These are phyloP conservation scores for Anas bernieri DNA, from an alignment of 2,797 vertebrate species.

Conservation along the genomic window DNA sequence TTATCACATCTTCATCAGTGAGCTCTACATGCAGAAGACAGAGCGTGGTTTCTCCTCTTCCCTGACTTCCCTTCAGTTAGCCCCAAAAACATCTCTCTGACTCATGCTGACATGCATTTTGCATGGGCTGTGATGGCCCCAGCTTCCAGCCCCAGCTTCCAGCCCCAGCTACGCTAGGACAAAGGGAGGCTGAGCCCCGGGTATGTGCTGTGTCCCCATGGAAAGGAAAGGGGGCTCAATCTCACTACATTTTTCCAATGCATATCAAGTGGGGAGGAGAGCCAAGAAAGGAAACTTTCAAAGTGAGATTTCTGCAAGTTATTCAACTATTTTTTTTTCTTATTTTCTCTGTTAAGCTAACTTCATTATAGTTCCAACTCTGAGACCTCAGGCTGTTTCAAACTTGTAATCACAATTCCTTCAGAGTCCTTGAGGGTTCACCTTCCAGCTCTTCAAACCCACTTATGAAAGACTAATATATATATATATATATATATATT, in stretches of 20 bases:
- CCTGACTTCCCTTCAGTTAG: not conserved
- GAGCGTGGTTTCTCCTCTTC: not conserved
- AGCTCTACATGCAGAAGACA: not conserved
- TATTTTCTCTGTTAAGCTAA: not conserved
- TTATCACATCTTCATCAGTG: not conserved
- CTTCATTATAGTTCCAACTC: not conserved
- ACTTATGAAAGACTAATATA: not conserved
- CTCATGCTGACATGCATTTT: not conserved
- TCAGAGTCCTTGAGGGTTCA: not conserved
- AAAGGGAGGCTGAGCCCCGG: not conserved
- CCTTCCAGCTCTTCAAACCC: not conserved
- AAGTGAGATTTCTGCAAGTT: not conserved
- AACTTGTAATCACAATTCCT: not conserved
- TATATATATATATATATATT: not conserved
- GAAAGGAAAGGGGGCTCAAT: not conserved
- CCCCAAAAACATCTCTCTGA: not conserved
- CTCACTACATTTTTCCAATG: not conserved
- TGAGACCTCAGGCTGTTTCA: not conserved
- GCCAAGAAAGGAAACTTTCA: not conserved
- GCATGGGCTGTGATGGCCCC: not conserved
- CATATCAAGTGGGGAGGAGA: not conserved
- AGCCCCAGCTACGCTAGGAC: not conserved
- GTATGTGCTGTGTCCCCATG: not conserved
- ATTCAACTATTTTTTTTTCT: not conserved
- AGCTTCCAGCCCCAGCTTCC: conserved; percentile 3